Base-by-base conservation (phyloP, 2,113 vertebrate genomes). In the Pavo muticus region DNA sequence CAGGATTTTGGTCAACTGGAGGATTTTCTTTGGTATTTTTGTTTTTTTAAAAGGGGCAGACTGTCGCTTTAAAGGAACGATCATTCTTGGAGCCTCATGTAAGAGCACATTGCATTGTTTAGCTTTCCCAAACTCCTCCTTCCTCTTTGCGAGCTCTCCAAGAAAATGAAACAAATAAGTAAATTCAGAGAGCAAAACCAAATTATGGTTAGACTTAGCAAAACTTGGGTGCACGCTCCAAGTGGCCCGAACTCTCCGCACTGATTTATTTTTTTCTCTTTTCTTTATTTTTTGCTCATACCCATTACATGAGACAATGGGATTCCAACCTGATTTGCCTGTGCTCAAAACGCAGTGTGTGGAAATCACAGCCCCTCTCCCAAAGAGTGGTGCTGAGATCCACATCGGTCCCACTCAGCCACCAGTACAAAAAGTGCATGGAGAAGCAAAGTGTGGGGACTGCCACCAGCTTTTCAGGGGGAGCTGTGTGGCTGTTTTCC, bases 291-390 rank as follows among this genome's bases (percentile, higher is more conserved):
- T 83, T 77, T 64, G 30, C n/a, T 40, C 37, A 40, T 56, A 84
- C 57, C 48, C 77, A 23, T 79, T 82, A 76, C 54, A n/a, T 6
- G n/a, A 80, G 74, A 54, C 2, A 23, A 76, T 1, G 56, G 64
- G 42, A 84, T 35, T 81, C 60, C 69, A 85, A 65, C 13, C 60
- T 91, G n/a, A 71, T 56, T 48, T 78, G 52, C 25, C 23, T n/a
- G 16, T 17, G 56, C 90, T 84, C 45, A 90, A 87, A 87, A 93
- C 39, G 10, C 27, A 88, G 63, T 76, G 60, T 10, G 14, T 73
- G 92, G 80, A 94, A 96, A 91, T 82, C 54, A 83, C 5, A 87
- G 44, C 47, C 37, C 88, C 48, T 44, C 39, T 48, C 71, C n/a
- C 0, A 2, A 44, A 45, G 21, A 35, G 50, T 13, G 72, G 30